Percentiles rank a stretch among this genome's conserved stretches.
These are phyloP conservation scores for Brachymystax lenok DNA, from an alignment of 2,797 vertebrate species.

Conservation along the genomic window DNA sequence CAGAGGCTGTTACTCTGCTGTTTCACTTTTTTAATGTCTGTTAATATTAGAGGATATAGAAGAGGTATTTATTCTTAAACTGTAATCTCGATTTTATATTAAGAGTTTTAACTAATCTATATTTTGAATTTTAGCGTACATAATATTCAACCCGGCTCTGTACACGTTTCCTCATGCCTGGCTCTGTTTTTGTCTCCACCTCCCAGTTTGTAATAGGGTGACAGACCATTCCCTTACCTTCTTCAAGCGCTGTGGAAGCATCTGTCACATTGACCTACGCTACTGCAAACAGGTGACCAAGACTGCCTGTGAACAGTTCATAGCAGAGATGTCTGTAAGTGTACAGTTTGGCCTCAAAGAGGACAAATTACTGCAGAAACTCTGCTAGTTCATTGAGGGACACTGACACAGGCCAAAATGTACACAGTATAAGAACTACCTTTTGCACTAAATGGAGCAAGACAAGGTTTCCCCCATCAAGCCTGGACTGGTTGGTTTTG, in stretches of 20 bases:
- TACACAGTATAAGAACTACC: constrained; percentile 29
- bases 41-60: too few species aligned
- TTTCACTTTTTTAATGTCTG: neutral
- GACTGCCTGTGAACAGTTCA: constrained; percentile 94
- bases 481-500: constrained; percentile 7
- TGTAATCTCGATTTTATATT: too few species aligned
- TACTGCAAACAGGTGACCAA: constrained; percentile 97
- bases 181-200: neutral
- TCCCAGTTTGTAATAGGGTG: constrained; percentile 94
- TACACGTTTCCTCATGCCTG: neutral
- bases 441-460: constrained; percentile 69
- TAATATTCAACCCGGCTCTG: neutral
- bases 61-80: too few species aligned
- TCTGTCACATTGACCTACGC: constrained; percentile 96
- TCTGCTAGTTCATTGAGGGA: constrained; percentile 78
- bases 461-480: neutral
- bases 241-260: constrained; percentile 97
- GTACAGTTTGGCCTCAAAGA: constrained; percentile 94
- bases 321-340: constrained; percentile 97
- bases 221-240: constrained; percentile 97
- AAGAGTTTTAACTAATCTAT: neutral
- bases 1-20: neutral
- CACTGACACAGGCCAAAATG: neutral
- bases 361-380: constrained; percentile 97
- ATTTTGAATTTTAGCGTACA: neutral